Evolutionary conservation across 2,797 vertebrate species (phyloP).

Genomic region (Silurus lanzhouensis): DNA sequence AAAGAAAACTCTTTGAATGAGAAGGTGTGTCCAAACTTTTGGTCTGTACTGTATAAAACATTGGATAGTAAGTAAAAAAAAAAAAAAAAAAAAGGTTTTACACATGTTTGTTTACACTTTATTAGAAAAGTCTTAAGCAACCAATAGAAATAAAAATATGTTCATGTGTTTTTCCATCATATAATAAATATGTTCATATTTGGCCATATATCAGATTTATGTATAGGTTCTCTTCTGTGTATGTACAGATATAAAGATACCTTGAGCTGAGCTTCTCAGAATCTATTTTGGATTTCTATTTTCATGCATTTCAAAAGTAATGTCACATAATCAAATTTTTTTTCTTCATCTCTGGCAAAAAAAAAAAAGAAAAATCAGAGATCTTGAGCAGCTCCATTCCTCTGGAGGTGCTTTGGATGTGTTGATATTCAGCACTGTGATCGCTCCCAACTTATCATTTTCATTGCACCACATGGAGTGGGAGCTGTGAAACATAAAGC

Average conservation of each 20-base stretch:
- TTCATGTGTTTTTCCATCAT: no score
- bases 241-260: neutral
- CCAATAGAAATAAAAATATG: no score
- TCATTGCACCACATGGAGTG: constrained; percentile 63
- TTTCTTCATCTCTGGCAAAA: neutral
- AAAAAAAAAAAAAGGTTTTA: no score
- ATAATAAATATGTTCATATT: no score
- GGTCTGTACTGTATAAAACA: no score
- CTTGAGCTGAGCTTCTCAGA: neutral
- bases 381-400: constrained; percentile 51
- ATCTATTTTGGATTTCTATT: constrained; percentile 10
- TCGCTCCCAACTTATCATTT: constrained; percentile 64
- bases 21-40: no score
- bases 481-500: constrained; percentile 68
- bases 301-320: neutral
- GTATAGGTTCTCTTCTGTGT: no score
- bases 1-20: no score
- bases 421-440: constrained; percentile 67
- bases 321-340: constrained; percentile 14
- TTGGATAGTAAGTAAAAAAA: no score
- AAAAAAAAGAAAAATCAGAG: neutral
- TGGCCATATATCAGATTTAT: no score
- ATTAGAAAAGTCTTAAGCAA: no score
- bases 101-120: no score
- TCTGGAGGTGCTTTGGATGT: constrained; percentile 47